Base-by-base conservation (phyloP, 2,888 invertebrate species). In the Callyntrura sp. region DNA sequence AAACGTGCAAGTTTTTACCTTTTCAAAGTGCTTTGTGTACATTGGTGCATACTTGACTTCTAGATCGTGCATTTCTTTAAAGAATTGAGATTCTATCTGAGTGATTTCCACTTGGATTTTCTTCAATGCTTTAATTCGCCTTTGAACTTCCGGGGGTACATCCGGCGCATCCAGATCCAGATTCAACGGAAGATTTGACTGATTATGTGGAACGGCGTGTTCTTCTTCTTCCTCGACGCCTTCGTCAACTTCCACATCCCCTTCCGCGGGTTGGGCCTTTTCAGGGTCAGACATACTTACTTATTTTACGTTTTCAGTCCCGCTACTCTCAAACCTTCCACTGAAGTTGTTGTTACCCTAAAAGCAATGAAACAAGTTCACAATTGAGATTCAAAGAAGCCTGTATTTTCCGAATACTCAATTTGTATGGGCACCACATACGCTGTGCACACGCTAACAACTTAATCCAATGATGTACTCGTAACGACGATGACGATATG, bases 51-150 rank as follows among this genome's bases (percentile, higher is more conserved):
- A 99, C 95, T 97, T 97, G 95, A 97, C 97, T 95, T 99, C 99
- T 82, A 99, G 95, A 25, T 96, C 96, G 94, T 99, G 99, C 60
- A 99, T 97, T 94, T 98, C 98, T 94, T 97, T 96, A 95, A 98
- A 99, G 95, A 99, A 98, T 94, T 98, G 96, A 73, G 93, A 91
- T 90, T 93, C 93, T 60, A 93, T 91, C 84, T 93, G 92, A 0
- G 92, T 91, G 12, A 93, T 91, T 68, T 91, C 92, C 45, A 93
- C 85, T 78, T 93, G 93, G 14, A 93, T 90, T 83, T 93, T 93
- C 60, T 93, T 93, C 70, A 93, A 78, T 11, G 93, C 93, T 60
- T 92, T 91, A 1, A 93, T 90, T 14, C 93, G 90, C 62, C 81
- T 88, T 68, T 91, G 90, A 9, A 93, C 93, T 73, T 93, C 93